Evolutionary conservation across 1,140 invertebrate species (phyloP).

Genomic region (Venturia canescens): DNA sequence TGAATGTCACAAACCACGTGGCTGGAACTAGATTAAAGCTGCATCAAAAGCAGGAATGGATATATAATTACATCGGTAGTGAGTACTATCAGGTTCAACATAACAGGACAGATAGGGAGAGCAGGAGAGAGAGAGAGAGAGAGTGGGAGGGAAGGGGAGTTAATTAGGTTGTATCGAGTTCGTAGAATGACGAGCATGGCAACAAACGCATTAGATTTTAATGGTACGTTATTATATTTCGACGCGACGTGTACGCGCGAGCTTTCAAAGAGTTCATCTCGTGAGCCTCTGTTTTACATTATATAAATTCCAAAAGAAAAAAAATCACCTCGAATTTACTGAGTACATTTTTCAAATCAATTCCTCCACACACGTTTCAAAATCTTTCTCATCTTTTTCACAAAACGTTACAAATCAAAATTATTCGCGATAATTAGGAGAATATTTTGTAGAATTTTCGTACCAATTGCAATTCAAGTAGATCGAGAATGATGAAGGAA

Average conservation of each 20-base stretch:
- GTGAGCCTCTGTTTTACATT: background rate
- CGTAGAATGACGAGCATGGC: constrained; percentile 57
- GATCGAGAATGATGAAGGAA: too few relatives aligned
- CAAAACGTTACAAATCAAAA: too few relatives aligned
- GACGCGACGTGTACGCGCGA: constrained; percentile 44
- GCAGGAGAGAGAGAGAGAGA: constrained; percentile 55
- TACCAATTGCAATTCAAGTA: too few relatives aligned
- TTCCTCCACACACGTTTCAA: too few relatives aligned
- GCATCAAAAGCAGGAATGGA: constrained; percentile 72
- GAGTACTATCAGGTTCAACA: constrained; percentile 71
- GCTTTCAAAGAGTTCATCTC: background rate
- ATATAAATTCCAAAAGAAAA: too few relatives aligned
- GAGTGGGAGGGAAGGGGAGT: constrained; percentile 57
- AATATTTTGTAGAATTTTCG: too few relatives aligned
- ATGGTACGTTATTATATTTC: constrained; percentile 71
- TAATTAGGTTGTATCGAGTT: constrained; percentile 73
- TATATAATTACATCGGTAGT: constrained; percentile 73
- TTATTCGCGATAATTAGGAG: too few relatives aligned
- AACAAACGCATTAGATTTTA: constrained; percentile 70
- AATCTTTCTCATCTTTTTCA: too few relatives aligned
- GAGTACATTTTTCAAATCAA: too few relatives aligned
- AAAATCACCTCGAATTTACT: too few relatives aligned
- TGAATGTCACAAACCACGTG: background rate
- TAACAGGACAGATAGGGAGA: constrained; percentile 67
- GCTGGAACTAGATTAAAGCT: constrained; percentile 68